phyloP scores from a whole-genome alignment of 2,888 invertebrate species.

The Epiblema foenella region DNA sequence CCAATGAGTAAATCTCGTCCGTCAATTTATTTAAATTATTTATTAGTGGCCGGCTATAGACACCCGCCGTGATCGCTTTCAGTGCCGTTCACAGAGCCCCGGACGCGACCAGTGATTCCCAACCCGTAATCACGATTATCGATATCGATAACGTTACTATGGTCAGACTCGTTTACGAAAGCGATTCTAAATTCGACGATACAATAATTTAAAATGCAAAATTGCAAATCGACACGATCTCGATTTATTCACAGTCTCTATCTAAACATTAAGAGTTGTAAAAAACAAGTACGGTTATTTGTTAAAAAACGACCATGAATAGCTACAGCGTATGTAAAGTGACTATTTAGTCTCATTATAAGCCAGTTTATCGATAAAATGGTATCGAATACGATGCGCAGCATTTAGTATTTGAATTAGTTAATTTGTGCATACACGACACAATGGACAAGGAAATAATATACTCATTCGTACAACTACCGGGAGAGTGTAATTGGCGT shows the following conservation, averaged over 20 bases:
- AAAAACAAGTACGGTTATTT: background rate
- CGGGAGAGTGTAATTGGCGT: conserved; percentile 83
- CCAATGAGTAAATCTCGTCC: conserved; percentile 85
- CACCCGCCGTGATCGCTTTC: conserved; percentile 82
- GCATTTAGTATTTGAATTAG: conserved; percentile 70
- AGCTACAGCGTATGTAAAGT: background rate
- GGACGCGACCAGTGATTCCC: conserved; percentile 69
- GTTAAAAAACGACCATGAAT: background rate
- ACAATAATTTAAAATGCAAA: background rate
- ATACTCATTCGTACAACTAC: conserved; percentile 69
- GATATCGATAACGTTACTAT: conserved; percentile 52
- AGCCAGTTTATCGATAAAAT: conserved; percentile 55
- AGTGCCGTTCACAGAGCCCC: conserved; percentile 75
- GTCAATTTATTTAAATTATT: conserved; percentile 86
- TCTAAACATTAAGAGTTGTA: background rate
- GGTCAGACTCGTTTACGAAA: background rate
- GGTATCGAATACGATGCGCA: conserved; percentile 46
- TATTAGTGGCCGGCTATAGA: conserved; percentile 84
- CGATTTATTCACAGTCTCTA: background rate
- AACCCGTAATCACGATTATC: conserved; percentile 46
- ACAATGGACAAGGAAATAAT: conserved; percentile 83
- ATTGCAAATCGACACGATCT: background rate
- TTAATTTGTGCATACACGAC: conserved; percentile 82
- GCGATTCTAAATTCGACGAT: background rate
- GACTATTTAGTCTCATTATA: too few relatives aligned